phyloP scores from a whole-genome alignment of 2,113 vertebrate genomes.

The Oreotrochilus melanogaster region DNA sequence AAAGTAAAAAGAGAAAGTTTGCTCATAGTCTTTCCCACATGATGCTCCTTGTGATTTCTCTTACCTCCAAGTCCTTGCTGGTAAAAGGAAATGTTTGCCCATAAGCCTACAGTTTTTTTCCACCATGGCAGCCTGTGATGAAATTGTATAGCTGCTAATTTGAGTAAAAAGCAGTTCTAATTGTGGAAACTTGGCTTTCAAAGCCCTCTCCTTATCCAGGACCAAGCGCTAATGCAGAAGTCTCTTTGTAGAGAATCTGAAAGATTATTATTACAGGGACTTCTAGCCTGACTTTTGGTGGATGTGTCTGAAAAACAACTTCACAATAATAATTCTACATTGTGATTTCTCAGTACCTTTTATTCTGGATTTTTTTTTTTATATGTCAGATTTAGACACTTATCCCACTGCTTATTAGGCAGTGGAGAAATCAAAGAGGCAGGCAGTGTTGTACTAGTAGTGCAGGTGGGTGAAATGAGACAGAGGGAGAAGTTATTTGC shows the following conservation, averaged over 20 bases:
- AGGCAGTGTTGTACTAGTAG: not conserved
- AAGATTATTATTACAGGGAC: conserved; percentile 20
- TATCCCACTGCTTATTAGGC: not conserved
- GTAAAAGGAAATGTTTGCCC: conserved; percentile 68
- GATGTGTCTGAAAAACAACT: not conserved
- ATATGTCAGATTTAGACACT: not conserved
- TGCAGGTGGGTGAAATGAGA: conserved; percentile 9
- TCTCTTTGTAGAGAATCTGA: conserved; percentile 13
- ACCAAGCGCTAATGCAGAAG: conserved; percentile 39
- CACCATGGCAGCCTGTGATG: conserved; percentile 67
- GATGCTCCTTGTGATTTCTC: conserved; percentile 71
- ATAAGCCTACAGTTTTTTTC: conserved; percentile 61
- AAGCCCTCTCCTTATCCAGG: conserved; percentile 17
- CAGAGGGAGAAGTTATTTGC: not conserved
- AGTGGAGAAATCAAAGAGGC: not conserved
- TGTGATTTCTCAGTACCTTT: not conserved
- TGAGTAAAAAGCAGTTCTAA: conserved; percentile 36
- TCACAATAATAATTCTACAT: not conserved
- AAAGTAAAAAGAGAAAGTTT: conserved; percentile 73
- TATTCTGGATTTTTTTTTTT: not conserved
- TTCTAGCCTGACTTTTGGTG: not conserved
- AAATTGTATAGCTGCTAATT: conserved; percentile 73
- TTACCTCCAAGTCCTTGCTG: conserved; percentile 66
- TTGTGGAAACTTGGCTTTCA: conserved; percentile 33
- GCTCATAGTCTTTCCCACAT: conserved; percentile 66